Evolutionary conservation across 2,888 invertebrate genomes (phyloP).

Genomic region (Melinopterus prodromus): DNA sequence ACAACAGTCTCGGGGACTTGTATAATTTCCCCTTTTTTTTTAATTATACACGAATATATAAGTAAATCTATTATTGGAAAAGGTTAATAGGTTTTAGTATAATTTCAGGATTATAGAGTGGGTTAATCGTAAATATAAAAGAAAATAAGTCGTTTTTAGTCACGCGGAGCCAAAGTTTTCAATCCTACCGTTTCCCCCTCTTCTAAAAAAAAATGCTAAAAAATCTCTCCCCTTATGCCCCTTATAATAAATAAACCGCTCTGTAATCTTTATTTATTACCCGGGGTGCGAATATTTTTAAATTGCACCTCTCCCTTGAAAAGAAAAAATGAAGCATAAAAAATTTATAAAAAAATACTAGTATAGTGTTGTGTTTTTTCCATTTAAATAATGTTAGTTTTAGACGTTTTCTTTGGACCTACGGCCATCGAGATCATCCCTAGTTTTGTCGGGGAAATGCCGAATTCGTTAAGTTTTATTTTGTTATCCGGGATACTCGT

Average conservation of each 20-base stretch:
- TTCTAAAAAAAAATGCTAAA: constrained; percentile 28
- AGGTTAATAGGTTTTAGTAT: constrained; percentile 47
- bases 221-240: constrained; percentile 31
- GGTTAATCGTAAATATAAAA: constrained; percentile 36
- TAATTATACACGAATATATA: constrained; percentile 48
- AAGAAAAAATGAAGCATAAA: constrained; percentile 39
- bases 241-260: constrained; percentile 36
- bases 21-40: constrained; percentile 27
- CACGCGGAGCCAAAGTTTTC: constrained; percentile 46
- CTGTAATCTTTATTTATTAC: constrained; percentile 41
- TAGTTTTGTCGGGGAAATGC: background rate
- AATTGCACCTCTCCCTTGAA: constrained; percentile 36
- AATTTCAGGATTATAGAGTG: constrained; percentile 42
- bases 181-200: constrained; percentile 23
- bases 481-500: background rate
- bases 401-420: background rate
- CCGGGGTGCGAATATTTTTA: constrained; percentile 24
- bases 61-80: constrained; percentile 43
- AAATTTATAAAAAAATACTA: constrained; percentile 40
- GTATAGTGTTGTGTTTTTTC: constrained; percentile 36
- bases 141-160: constrained; percentile 39
- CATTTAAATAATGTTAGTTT: constrained; percentile 35
- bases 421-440: background rate
- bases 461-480: background rate
- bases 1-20: constrained; percentile 35